Evolutionary conservation across 2,888 invertebrate species (phyloP), one percentile per base, ranked within the genome.

Genomic region (Miltochrista miniata): DNA sequence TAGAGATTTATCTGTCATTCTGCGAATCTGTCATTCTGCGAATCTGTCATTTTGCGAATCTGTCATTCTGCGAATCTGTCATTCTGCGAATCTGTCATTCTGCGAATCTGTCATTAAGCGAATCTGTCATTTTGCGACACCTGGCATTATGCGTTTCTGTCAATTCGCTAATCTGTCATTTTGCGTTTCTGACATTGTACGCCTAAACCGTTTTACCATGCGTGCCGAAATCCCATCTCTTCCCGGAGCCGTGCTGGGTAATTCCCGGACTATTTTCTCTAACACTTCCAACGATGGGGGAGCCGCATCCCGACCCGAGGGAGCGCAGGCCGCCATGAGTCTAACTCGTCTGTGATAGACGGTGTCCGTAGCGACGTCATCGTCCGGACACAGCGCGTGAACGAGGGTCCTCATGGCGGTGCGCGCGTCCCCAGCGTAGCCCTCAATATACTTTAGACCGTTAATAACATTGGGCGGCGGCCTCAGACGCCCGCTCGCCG

Each of bases 231-330:
- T 38, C 0, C 76, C 72, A 10, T 77, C 72, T 5, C 64, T 41
- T 0, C 76, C 77, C 12, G 72, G 70, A 0, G 72, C 62, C 5
- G 66, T 76, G 53, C 69, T 68, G 0, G 70, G 70, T 0, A 74
- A 43, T 0, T 14, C 11, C 47, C 10, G 48, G 1, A 75, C 43
- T 33, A 72, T 65, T 0, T 7, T 14, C 0, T 11, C 51, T 11
- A 72, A 2, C 0, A 12, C 46, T n/a, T 36, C 50, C 0, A 7
- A 0, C 0, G 40, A 46, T 0, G 48, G 60, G 11, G 64, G 51
- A 1, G 41, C 46, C 40, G 59, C 55, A 30, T 59, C 62, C 1
- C 15, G 8, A 0, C 70, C 68, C 0, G 55, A 29, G 0, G 70
- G 70, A 0, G 43, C 9, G 29, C 54, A 53, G 4, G 67, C 52